A percentile compares a stretch with the other conserved stretches of the same genome.
Conservation (phyloP, 2,888 invertebrate species). For the Heteropelma amictum region DNA sequence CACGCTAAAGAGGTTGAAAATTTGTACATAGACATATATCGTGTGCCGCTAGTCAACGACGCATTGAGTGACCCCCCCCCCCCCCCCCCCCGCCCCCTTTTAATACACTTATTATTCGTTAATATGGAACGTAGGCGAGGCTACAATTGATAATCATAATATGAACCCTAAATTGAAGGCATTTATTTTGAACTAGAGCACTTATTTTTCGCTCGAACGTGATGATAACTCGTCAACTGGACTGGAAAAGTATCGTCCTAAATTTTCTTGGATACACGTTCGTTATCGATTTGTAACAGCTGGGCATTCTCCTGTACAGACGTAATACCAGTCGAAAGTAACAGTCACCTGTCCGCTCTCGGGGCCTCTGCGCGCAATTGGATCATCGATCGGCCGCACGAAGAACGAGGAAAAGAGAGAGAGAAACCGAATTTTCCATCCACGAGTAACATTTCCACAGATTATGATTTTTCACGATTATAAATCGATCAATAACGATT, state of each 20-base stretch:
- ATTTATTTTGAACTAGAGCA: neutral
- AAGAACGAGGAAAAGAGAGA: neutral
- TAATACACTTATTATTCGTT: too few species aligned
- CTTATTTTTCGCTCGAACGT: neutral
- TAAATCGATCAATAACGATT: too few species aligned
- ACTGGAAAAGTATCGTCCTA: constrained; percentile 10
- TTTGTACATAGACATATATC: too few species aligned
- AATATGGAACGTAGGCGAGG: neutral
- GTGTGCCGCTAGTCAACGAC: too few species aligned
- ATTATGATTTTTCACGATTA: too few species aligned
- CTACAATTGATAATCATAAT: neutral
- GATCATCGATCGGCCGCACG: constrained; percentile 52
- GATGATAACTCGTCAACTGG: too few species aligned
- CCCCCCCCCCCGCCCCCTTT: too few species aligned
- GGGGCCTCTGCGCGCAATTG: constrained; percentile 38
- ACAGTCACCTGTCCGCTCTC: constrained; percentile 45
- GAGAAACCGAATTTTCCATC: too few species aligned
- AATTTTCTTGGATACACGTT: constrained; percentile 26
- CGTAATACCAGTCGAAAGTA: constrained; percentile 36
- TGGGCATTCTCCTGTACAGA: constrained; percentile 34
- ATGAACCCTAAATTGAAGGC: neutral
- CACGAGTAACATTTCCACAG: too few species aligned
- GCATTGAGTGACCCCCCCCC: too few species aligned
- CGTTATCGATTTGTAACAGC: constrained; percentile 45
- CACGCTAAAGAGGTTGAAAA: too few species aligned